Evolutionary conservation across 2,113 vertebrate species (phyloP), one percentile per base, ranked within the genome.

Genomic region (Nymphicus hollandicus): DNA sequence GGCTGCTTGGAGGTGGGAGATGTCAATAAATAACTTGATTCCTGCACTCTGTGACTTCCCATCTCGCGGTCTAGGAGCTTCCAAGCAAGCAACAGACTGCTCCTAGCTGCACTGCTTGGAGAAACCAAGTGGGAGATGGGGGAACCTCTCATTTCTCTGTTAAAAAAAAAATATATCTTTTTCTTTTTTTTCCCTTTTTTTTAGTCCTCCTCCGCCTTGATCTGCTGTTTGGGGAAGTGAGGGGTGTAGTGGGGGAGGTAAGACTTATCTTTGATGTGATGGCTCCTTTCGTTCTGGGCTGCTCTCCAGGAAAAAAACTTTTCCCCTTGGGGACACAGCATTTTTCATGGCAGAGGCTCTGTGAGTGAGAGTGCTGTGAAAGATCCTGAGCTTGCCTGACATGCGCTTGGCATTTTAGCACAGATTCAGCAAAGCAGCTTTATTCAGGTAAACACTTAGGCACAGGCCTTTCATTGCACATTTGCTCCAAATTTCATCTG

Each of bases 401-500:
- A 1, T 5, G 63, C 0, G 0, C 61, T 77, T 82, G 89, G 53
- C 78, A 63, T 95, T 95, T 92, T 87, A 65, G 50, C 70, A 56
- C 70, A 66, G 86, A 91, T 80, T 93, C 78, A 39, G 81, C 56
- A 91, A 56, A 65, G 61, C 41, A 44, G 81, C 53, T 95, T 91
- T 70, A 49, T 82, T 88, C 84, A 97, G 96, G 94, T 95, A 93
- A 95, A 95, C 78, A 61, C n/a, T 91, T 76, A 50, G 65, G 81
- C 78, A 77, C 84, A 39, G 80, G 81, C 84, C 85, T 81, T 91
- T 94, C 56, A 22, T 91, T 89, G 85, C 70, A 35, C 22, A 13
- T 61, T 91, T 61, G 46, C 63, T 89, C 70, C 89, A 79, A 80
- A 85, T 82, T 94, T 52, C 43, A 49, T 89, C 49, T 17, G 60